These are phyloP conservation scores for Aplidium turbinatum DNA, from an alignment of 23 tunicate genomes.

Conservation along the genomic window DNA sequence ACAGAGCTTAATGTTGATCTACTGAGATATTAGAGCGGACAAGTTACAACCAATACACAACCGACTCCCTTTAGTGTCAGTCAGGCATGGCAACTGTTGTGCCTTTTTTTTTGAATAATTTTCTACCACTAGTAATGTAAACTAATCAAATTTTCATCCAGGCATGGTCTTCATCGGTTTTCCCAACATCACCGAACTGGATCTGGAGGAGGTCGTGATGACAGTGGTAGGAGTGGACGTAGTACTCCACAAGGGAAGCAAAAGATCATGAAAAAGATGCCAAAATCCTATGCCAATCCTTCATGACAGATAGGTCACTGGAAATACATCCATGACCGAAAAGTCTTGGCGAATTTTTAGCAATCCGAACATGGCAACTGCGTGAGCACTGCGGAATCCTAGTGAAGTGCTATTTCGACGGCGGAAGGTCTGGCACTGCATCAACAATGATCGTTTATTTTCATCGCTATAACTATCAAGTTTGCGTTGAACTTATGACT, in stretches of 20 bases:
- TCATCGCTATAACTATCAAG: no score
- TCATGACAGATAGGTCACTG: background rate
- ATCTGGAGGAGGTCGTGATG: constrained; percentile 29
- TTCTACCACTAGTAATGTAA: background rate
- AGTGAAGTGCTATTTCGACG: no score
- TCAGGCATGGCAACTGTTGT: background rate
- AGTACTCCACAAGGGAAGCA: constrained; percentile 69
- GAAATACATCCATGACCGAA: no score
- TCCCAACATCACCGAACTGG: constrained; percentile 33
- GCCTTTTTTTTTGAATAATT: background rate
- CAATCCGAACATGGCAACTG: no score
- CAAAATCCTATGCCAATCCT: constrained; percentile 8
- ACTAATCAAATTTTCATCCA: constrained; percentile 8
- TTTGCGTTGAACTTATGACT: no score
- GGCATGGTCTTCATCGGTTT: constrained; percentile 45
- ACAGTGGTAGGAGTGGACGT: constrained; percentile 52
- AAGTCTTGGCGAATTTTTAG: no score
- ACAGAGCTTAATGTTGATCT: no score
- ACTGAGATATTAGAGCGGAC: no score
- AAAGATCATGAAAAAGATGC: constrained; percentile 33
- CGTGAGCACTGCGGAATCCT: no score
- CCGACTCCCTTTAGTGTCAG: background rate
- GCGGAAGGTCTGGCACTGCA: no score
- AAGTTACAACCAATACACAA: background rate
- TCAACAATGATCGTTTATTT: no score